Evolutionary conservation across 2,888 invertebrate genomes (phyloP), one percentile per base, ranked within the genome.

Genomic region (Andrena praecox): DNA sequence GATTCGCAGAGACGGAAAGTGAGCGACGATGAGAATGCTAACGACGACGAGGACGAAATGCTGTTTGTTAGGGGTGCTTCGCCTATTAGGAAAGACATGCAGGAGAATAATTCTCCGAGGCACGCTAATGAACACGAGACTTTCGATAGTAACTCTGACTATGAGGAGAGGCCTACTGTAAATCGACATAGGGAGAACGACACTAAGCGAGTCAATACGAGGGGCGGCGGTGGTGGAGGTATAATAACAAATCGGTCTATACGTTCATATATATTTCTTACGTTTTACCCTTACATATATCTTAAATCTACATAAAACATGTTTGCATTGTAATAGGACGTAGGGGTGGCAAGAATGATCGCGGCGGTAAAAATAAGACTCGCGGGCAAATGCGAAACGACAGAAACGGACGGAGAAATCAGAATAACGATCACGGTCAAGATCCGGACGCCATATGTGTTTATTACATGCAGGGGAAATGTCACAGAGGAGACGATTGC

Each of bases 381-480:
- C 93, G 94, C 50, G 91, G 92, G 56, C 93, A 93, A 75, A 86
- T 91, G 24, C 86, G 93, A 33, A 94, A 92, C 50, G 94, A 93
- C 16, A 89, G 93, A 70, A 93, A 94, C 82, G 93, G 95, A 88
- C 95, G 96, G 82, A 95, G 95, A 63, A 94, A 95, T 64, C 95
- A 95, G 91, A 92, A 90, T 76, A 90, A 89, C 42, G 93, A 94
- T 83, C 95, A 95, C 20, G 94, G 95, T 92, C 96, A 96, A 93
- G 96, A 96, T 91, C 95, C 96, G 6, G 97, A 97, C 80, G 96
- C 96, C 24, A 96, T 97, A 84, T 98, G 98, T 93, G 95, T 97
- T 86, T 98, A 97, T 94, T 98, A 96, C 93, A 96, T 98, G 95
- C 98, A 98, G 94, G 98, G 98, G 76, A 98, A 98, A 94, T 98